phyloP scores from a whole-genome alignment of 2,797 vertebrate species.

The Apogon talboti region DNA sequence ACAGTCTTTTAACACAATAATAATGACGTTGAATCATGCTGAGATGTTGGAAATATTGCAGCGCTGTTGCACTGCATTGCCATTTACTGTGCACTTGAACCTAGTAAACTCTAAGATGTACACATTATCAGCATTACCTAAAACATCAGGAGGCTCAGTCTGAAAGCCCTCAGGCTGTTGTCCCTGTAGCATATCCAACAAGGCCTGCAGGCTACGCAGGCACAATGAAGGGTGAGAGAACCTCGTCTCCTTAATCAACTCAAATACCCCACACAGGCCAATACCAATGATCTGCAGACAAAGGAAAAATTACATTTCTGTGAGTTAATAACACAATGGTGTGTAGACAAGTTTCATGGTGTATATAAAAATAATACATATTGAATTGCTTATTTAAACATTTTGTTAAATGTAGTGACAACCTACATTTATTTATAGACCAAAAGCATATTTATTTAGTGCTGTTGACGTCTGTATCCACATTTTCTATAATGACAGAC shows the following conservation, averaged over 20 bases:
- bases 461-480: slow-evolving; percentile 33
- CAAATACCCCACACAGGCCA: slow-evolving; percentile 98
- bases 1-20: too few species aligned
- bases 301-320: slow-evolving; percentile 18
- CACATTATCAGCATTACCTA: slow-evolving; percentile 84
- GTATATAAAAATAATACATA: slow-evolving; percentile 5
- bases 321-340: slow-evolving; percentile 10
- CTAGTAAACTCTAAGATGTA: not conserved
- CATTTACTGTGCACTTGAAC: not conserved
- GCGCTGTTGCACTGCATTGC: not conserved
- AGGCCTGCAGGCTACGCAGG: slow-evolving; percentile 95
- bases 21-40: too few species aligned
- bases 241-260: slow-evolving; percentile 97
- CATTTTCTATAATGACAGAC: slow-evolving; percentile 38
- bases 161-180: slow-evolving; percentile 98
- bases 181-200: slow-evolving; percentile 97
- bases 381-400: not conserved
- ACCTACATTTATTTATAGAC: slow-evolving; percentile 3
- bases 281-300: slow-evolving; percentile 89
- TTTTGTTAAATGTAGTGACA: not conserved
- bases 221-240: slow-evolving; percentile 98
- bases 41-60: not conserved
- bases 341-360: too few species aligned
- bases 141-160: slow-evolving; percentile 95
- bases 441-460: slow-evolving; percentile 17